Percentiles rank a stretch among this genome's conserved stretches.
Conservation (phyloP, 1,140 invertebrate genomes). For the Caerostris darwini region DNA sequence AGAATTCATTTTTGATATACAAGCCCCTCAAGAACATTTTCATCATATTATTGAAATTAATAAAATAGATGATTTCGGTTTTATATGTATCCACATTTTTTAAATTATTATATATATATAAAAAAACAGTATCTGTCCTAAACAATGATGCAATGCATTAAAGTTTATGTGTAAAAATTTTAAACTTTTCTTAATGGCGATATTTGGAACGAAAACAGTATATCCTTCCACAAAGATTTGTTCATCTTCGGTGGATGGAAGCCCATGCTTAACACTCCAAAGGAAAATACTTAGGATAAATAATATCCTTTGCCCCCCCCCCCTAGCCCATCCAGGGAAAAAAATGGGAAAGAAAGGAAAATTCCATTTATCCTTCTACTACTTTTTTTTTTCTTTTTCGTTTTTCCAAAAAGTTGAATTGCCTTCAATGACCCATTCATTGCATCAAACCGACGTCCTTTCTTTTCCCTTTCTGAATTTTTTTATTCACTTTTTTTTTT, state of each 20-base stretch:
- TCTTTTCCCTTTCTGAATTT: constrained; percentile 6
- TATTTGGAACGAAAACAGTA: background rate
- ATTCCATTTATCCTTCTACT: background rate
- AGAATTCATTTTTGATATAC: no score
- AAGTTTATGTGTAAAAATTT: no score
- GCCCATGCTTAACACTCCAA: background rate
- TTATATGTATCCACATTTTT: no score
- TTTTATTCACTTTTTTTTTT: constrained; percentile 26
- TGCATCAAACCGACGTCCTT: constrained; percentile 13
- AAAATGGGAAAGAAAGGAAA: background rate
- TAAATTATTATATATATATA: no score
- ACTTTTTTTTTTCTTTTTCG: background rate
- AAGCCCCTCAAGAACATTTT: no score
- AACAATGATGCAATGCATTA: no score
- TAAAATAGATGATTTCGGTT: no score
- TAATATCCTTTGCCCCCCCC: background rate
- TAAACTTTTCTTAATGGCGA: background rate
- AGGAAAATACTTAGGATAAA: constrained; percentile 2
- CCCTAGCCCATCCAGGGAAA: background rate
- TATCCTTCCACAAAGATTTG: background rate
- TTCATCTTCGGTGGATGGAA: background rate
- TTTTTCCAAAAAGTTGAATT: constrained; percentile 40
- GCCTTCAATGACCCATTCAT: constrained; percentile 58
- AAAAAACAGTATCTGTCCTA: no score
- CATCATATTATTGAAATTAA: no score